A percentile compares a stretch with the other conserved stretches of the same genome.
phyloP scores from a whole-genome alignment of 2,113 vertebrate genomes.

The Oryzias javanicus region DNA sequence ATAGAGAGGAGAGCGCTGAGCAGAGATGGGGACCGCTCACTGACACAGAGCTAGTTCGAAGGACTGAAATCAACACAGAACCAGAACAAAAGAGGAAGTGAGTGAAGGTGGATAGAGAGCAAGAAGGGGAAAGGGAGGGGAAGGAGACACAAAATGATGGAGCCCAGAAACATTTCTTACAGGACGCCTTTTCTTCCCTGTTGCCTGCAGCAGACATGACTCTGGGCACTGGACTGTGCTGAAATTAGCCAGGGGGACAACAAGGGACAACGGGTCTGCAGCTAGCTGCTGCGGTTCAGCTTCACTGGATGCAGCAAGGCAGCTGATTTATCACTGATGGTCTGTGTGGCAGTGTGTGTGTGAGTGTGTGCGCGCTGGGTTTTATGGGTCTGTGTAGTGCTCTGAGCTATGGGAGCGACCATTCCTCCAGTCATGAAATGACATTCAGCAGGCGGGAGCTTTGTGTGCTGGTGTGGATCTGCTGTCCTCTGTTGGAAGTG shows the following conservation, averaged over 20 bases:
- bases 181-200: conserved; percentile 57
- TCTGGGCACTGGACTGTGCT: conserved; percentile 61
- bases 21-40: conserved; percentile 43
- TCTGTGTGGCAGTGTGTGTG: conserved; percentile 60
- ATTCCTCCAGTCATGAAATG: conserved; percentile 69
- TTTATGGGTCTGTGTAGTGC: conserved; percentile 57
- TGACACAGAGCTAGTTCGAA: conserved; percentile 54
- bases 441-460: conserved; percentile 68
- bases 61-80: conserved; percentile 54
- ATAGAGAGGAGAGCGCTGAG: conserved; percentile 52
- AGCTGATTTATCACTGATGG: conserved; percentile 73
- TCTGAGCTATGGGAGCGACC: conserved; percentile 52
- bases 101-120: conserved; percentile 47
- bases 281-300: conserved; percentile 50
- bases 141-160: conserved; percentile 59
- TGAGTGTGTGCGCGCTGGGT: conserved; percentile 37
- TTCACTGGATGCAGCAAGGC: conserved; percentile 65
- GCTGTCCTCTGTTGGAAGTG: conserved; percentile 60
- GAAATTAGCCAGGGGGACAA: conserved; percentile 67
- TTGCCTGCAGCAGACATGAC: conserved; percentile 64
- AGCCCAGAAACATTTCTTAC: conserved; percentile 59
- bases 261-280: conserved; percentile 66
- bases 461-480: conserved; percentile 53
- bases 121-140: conserved; percentile 24
- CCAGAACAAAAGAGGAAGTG: conserved; percentile 39